Evolutionary conservation across 2,888 invertebrate species (phyloP).

Genomic region (Acleris literana): DNA sequence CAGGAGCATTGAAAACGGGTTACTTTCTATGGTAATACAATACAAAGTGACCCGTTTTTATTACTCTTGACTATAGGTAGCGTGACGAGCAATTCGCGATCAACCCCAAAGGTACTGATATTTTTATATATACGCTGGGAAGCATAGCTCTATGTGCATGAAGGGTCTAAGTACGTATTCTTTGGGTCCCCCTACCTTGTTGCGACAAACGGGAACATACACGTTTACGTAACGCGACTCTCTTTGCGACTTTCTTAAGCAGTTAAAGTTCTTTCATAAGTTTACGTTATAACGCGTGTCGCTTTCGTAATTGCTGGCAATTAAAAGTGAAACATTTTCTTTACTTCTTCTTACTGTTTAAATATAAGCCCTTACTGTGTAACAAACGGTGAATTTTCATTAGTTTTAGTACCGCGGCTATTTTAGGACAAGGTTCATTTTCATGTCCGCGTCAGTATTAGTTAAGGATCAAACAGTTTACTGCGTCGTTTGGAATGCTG

Average conservation of each 20-base stretch:
- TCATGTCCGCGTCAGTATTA: slow-evolving; percentile 24
- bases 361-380: slow-evolving; percentile 2
- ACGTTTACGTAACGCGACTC: slow-evolving; percentile 7
- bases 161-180: background rate
- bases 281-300: slow-evolving; percentile 22
- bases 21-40: too few species aligned
- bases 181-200: background rate
- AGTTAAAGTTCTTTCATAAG: slow-evolving; percentile 28
- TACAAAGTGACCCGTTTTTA: too few species aligned
- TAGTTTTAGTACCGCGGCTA: slow-evolving; percentile 18
- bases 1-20: too few species aligned
- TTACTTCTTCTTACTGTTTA: slow-evolving; percentile 5
- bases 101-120: too few species aligned
- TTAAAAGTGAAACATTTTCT: slow-evolving; percentile 25
- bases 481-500: slow-evolving; percentile 41
- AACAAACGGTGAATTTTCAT: slow-evolving; percentile 4
- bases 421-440: slow-evolving; percentile 30
- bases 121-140: too few species aligned
- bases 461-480: slow-evolving; percentile 37
- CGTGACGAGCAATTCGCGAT: too few species aligned
- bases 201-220: background rate
- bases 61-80: too few species aligned
- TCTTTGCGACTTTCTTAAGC: slow-evolving; percentile 15
- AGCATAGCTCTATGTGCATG: background rate
- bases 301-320: slow-evolving; percentile 16